These are phyloP conservation scores for Nannoperca australis DNA, from an alignment of 2,797 vertebrate species.

Conservation along the genomic window DNA sequence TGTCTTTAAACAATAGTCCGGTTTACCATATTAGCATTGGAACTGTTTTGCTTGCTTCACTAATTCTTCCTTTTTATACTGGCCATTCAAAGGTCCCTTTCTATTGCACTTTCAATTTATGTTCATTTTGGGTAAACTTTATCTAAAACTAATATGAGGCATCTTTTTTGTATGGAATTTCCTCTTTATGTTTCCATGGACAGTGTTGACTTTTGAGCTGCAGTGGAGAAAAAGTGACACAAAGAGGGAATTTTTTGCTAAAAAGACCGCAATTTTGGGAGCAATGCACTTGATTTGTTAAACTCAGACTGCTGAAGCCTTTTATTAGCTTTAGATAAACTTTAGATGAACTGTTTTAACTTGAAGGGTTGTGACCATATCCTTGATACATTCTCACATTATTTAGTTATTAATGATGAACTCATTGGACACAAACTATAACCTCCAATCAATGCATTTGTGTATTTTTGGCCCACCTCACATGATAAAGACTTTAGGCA, in stretches of 20 bases:
- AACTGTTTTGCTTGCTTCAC: neutral
- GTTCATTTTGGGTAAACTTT: neutral
- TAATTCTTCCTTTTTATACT: neutral
- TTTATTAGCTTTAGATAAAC: neutral
- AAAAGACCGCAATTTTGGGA: neutral
- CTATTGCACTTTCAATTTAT: neutral
- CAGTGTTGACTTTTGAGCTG: neutral
- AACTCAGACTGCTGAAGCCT: slow-evolving; percentile 3
- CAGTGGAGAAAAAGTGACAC: neutral
- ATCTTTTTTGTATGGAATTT: neutral
- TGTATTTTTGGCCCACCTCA: neutral
- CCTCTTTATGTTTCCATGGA: neutral
- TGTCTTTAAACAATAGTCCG: neutral
- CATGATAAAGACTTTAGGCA: slow-evolving; percentile 4
- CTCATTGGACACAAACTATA: neutral
- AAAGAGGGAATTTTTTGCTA: neutral
- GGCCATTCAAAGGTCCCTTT: neutral
- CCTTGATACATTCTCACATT: neutral
- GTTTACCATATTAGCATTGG: neutral
- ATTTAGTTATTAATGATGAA: neutral
- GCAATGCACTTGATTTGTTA: neutral
- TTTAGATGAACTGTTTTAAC: neutral
- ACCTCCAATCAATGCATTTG: neutral
- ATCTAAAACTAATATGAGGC: neutral
- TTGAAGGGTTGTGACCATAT: neutral